Evolutionary conservation across 2,888 invertebrate species (phyloP).

Genomic region (Caenorhabditis macrosperma): DNA sequence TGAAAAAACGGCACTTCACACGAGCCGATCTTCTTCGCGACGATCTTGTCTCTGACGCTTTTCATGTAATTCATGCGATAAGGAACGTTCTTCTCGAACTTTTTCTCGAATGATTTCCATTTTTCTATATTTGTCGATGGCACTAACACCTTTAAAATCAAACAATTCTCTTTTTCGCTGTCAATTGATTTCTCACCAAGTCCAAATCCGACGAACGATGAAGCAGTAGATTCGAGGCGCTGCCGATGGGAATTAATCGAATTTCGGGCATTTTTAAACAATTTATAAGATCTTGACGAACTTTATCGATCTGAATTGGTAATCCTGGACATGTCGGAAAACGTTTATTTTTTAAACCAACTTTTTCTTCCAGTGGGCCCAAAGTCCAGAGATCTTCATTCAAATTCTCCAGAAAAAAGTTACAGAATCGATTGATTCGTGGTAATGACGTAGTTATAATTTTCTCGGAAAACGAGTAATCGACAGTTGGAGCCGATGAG

Average conservation of each 20-base stretch:
- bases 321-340: too few relatives aligned
- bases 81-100: conserved; percentile 4
- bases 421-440: conserved; percentile 2
- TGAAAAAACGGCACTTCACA: not conserved
- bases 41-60: not conserved
- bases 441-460: conserved; percentile 7
- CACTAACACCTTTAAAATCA: conserved; percentile 46
- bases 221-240: conserved; percentile 39
- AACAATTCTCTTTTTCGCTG: not conserved
- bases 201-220: conserved; percentile 37
- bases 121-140: conserved; percentile 12
- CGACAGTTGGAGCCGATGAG: not conserved
- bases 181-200: conserved; percentile 15
- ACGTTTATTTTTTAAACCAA: not conserved
- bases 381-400: not conserved
- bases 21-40: not conserved
- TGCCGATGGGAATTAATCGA: conserved; percentile 45
- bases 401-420: conserved; percentile 3
- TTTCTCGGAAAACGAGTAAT: conserved; percentile 30
- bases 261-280: conserved; percentile 11
- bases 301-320: conserved; percentile 2
- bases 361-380: not conserved
- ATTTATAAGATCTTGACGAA: conserved; percentile 7
- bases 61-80: conserved; percentile 24
- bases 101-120: conserved; percentile 22